These are phyloP conservation scores for Oncorhynchus kisutch DNA, from an alignment of 2,113 vertebrate species.

Conservation along the genomic window DNA sequence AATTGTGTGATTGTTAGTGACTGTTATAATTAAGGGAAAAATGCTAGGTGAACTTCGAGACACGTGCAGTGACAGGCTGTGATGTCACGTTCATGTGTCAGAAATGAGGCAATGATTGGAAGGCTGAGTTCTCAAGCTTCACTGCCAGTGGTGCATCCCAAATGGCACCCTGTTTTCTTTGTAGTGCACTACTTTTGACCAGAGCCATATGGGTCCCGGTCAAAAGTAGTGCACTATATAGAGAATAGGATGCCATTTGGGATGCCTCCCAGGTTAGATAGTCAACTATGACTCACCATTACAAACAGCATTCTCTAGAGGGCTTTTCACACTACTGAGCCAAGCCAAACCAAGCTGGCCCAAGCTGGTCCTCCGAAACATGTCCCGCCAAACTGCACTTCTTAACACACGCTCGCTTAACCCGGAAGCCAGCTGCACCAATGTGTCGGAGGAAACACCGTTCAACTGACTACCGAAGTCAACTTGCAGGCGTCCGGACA, in stretches of 20 bases:
- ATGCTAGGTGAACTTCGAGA: conserved; percentile 18
- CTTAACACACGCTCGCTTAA: too few species aligned
- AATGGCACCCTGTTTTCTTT: too few species aligned
- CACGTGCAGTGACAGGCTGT: conserved; percentile 53
- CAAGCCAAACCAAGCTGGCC: conserved; percentile 21
- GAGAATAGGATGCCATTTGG: too few species aligned
- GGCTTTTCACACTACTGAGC: conserved; percentile 10
- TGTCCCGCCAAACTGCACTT: too few species aligned
- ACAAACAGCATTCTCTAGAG: conserved; percentile 47
- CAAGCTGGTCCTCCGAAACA: not conserved
- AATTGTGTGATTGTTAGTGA: conserved; percentile 18
- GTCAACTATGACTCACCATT: conserved; percentile 60
- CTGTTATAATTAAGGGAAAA: conserved; percentile 23
- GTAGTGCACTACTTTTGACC: too few species aligned
- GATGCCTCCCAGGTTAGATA: conserved; percentile 20
- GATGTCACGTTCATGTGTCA: conserved; percentile 43
- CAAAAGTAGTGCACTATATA: too few species aligned
- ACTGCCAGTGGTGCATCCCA: not conserved
- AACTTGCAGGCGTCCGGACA: too few species aligned
- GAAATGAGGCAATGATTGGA: conserved; percentile 45
- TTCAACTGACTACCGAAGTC: too few species aligned
- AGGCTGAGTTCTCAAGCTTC: conserved; percentile 43
- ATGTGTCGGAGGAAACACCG: too few species aligned
- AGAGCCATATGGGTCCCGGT: too few species aligned
- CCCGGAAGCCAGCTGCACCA: too few species aligned